Conservation (phyloP, 2,888 invertebrate species). For the Anaspis maculata region DNA sequence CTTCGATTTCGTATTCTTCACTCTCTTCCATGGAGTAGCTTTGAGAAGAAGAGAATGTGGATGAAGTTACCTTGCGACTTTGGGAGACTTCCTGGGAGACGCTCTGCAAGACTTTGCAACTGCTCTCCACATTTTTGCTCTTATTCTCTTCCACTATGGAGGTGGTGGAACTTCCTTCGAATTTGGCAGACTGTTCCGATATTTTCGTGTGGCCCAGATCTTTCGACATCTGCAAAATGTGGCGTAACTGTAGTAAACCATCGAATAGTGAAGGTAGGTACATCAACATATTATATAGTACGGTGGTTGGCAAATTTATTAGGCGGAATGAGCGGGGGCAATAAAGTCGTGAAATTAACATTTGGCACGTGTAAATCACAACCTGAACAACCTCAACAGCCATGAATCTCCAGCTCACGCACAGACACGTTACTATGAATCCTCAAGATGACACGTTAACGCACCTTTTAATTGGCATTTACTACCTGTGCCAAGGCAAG, state of each 20-base stretch:
- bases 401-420: slow-evolving; percentile 5
- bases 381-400: slow-evolving; percentile 7
- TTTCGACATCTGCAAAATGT: slow-evolving; percentile 34
- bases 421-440: slow-evolving; percentile 8
- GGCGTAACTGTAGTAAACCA: neutral
- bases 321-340: too few species aligned
- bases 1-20: slow-evolving; percentile 37
- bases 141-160: slow-evolving; percentile 36
- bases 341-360: slow-evolving; percentile 2
- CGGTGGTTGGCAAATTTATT: too few species aligned
- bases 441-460: slow-evolving; percentile 24
- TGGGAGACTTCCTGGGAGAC: slow-evolving; percentile 31
- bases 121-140: slow-evolving; percentile 32
- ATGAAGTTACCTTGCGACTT: slow-evolving; percentile 34
- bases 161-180: slow-evolving; percentile 35
- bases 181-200: slow-evolving; percentile 36
- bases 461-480: slow-evolving; percentile 30
- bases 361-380: slow-evolving; percentile 15
- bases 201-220: slow-evolving; percentile 37
- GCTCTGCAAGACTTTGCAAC: slow-evolving; percentile 30
- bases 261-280: too few species aligned
- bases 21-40: slow-evolving; percentile 40
- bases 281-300: too few species aligned
- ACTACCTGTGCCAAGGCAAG: slow-evolving; percentile 28
- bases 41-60: slow-evolving; percentile 36